These are phyloP conservation scores for Proterorhinus semilunaris DNA, from an alignment of 2,113 vertebrate species.

Conservation along the genomic window DNA sequence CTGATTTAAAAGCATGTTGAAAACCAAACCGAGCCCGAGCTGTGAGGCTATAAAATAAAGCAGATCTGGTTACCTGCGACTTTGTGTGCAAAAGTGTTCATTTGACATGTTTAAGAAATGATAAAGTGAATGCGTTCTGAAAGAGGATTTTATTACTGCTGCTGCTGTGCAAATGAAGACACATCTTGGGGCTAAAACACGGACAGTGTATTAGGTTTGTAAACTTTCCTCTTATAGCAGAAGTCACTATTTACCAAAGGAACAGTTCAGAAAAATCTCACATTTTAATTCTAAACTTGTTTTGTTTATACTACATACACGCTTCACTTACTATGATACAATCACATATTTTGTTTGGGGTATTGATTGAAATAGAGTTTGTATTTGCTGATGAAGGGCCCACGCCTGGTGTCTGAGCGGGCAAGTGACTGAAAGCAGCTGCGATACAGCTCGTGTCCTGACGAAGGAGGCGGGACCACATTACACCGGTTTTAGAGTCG, in stretches of 20 bases:
- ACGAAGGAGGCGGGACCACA: no score
- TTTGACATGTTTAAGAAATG: conserved; percentile 13
- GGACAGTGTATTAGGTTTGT: not conserved
- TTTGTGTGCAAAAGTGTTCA: conserved; percentile 1
- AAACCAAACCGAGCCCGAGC: conserved; percentile 26
- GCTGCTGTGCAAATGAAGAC: not conserved
- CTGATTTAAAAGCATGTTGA: conserved; percentile 54
- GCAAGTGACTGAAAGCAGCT: no score
- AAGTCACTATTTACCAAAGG: not conserved
- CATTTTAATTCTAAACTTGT: no score
- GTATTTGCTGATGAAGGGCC: no score
- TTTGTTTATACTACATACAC: no score
- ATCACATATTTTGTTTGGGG: no score
- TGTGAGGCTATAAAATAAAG: conserved; percentile 21
- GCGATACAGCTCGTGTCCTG: no score
- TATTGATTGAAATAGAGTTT: no score
- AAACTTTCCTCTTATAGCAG: not conserved
- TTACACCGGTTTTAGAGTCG: no score
- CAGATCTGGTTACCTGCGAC: conserved; percentile 27
- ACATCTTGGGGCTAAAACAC: not conserved
- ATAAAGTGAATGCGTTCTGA: not conserved
- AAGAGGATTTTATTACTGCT: not conserved
- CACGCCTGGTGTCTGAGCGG: no score
- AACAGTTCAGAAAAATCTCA: not conserved
- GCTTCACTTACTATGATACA: no score